A percentile compares a stretch with the other conserved stretches of the same genome.
These are phyloP conservation scores for Arctopsyche grandis DNA, from an alignment of 1,140 invertebrate species.

Conservation along the genomic window DNA sequence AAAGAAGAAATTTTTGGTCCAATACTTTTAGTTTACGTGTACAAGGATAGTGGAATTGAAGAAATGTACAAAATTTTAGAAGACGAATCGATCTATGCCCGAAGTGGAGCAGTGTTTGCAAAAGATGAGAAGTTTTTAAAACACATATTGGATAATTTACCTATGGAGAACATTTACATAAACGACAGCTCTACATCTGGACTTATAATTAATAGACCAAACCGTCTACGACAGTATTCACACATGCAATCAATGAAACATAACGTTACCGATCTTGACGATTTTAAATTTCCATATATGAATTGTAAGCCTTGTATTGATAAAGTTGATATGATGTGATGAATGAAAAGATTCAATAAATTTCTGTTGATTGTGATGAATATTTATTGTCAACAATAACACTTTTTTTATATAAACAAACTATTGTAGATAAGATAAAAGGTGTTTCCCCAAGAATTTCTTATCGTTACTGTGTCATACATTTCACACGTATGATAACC, in stretches of 20 bases:
- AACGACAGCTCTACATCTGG: conserved; percentile 84
- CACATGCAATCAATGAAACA: conserved; percentile 91
- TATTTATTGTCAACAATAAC: not conserved
- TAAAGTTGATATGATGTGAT: not conserved
- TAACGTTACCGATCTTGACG: conserved; percentile 80
- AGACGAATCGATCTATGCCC: conserved; percentile 80
- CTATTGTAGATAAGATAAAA: too few species aligned
- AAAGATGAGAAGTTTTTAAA: conserved; percentile 81
- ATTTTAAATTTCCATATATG: conserved; percentile 91
- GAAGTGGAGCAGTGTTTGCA: conserved; percentile 92
- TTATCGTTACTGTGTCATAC: too few species aligned
- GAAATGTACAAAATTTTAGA: conserved; percentile 78
- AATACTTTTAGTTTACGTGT: conserved; percentile 86
- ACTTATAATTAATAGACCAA: conserved; percentile 95
- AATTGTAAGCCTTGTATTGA: conserved; percentile 59
- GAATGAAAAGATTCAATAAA: not conserved
- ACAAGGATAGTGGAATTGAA: conserved; percentile 78
- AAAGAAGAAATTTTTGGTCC: conserved; percentile 96
- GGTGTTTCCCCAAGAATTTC: too few species aligned
- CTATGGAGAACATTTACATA: conserved; percentile 95
- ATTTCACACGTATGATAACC: too few species aligned
- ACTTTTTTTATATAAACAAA: too few species aligned
- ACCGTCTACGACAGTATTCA: conserved; percentile 89
- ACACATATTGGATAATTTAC: conserved; percentile 74
- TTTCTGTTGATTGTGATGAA: not conserved